Evolutionary conservation across 1,140 invertebrate species (phyloP).

Genomic region (Luehdorfia chinensis): DNA sequence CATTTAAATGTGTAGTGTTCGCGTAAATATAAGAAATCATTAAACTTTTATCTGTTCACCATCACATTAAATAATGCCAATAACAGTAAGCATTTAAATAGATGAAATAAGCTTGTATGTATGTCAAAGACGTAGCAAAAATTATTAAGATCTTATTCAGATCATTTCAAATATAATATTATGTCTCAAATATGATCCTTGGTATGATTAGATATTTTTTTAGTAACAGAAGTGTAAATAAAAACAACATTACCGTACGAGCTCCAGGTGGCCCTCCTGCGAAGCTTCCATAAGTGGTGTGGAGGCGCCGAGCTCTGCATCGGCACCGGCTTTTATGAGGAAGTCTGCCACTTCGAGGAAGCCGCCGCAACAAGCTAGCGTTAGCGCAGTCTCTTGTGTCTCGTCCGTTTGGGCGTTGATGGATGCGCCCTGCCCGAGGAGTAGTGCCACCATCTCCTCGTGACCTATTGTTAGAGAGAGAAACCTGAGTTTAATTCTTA

Average conservation of each 20-base stretch:
- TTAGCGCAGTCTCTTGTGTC: constrained; percentile 98
- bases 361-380: constrained; percentile 97
- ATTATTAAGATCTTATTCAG: too few species aligned
- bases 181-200: too few species aligned
- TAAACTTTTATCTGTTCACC: too few species aligned
- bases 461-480: constrained; percentile 91
- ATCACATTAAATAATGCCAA: too few species aligned
- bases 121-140: too few species aligned
- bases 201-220: too few species aligned
- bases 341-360: constrained; percentile 98
- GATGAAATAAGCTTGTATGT: too few species aligned
- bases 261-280: constrained; percentile 96
- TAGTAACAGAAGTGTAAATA: too few species aligned
- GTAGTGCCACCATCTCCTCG: constrained; percentile 97
- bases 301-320: constrained; percentile 96
- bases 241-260: constrained; percentile 84
- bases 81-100: too few species aligned
- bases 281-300: constrained; percentile 99
- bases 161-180: too few species aligned
- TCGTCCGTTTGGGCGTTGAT: constrained; percentile 99
- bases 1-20: too few species aligned
- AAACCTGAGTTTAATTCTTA: background rate
- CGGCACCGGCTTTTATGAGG: constrained; percentile 95
- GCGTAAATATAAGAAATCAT: too few species aligned
- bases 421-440: constrained; percentile 95